Conservation (phyloP, 2,113 vertebrate species). For the Tichodroma muraria region DNA sequence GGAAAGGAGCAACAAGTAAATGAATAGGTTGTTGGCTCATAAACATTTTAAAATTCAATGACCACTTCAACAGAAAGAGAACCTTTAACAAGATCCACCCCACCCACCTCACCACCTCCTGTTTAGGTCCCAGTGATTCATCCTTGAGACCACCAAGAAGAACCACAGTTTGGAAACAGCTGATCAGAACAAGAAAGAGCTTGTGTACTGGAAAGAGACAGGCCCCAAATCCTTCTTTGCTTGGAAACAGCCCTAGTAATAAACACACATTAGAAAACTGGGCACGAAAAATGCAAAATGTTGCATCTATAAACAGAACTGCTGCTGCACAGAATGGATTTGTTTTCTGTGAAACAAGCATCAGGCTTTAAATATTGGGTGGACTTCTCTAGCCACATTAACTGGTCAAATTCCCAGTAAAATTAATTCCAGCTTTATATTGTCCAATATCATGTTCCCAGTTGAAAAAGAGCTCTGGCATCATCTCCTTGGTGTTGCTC, state of each 20-base stretch:
- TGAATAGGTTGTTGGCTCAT: background rate
- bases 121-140: background rate
- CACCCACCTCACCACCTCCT: background rate
- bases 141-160: background rate
- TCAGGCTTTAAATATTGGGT: background rate
- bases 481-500: background rate
- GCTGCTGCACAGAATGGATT: conserved; percentile 9
- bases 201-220: background rate
- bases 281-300: background rate
- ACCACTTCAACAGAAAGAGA: background rate
- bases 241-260: background rate
- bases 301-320: conserved; percentile 27
- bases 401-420: conserved; percentile 2
- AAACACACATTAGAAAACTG: conserved; percentile 5
- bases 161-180: conserved; percentile 2
- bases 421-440: conserved; percentile 15
- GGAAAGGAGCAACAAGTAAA: background rate
- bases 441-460: conserved; percentile 16
- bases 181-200: background rate
- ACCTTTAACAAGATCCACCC: background rate
- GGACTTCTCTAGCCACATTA: background rate
- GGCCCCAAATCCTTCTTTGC: background rate
- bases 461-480: conserved; percentile 28
- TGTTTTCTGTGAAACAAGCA: background rate
- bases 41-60: background rate